Conservation (phyloP, 2,113 vertebrate genomes). For the Cinclus mexicanus region DNA sequence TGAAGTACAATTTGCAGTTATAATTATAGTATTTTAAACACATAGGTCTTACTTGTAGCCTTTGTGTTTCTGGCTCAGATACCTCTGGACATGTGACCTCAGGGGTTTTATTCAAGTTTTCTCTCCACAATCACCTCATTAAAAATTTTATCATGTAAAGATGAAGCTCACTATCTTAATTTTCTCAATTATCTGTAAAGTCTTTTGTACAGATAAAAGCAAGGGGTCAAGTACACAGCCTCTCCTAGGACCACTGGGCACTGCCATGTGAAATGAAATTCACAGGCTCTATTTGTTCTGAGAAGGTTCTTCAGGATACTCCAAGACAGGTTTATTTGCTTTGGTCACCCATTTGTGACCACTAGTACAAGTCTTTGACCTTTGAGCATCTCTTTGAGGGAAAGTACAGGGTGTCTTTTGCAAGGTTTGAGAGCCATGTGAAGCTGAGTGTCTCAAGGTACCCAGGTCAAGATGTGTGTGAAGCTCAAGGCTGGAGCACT, state of each 20-base stretch:
- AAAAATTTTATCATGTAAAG: neutral
- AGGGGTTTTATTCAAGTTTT: conserved; percentile 9
- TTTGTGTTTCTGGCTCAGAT: neutral
- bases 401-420: neutral
- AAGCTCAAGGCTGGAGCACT: neutral
- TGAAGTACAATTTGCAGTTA: conserved; percentile 33
- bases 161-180: neutral
- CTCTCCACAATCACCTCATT: conserved; percentile 26
- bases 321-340: neutral
- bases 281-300: neutral
- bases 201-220: neutral
- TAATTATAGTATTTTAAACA: conserved; percentile 39
- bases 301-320: neutral
- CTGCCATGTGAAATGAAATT: neutral
- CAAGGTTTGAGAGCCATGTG: neutral
- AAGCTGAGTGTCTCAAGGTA: neutral
- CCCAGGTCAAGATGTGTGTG: neutral
- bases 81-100: neutral
- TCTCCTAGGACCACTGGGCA: neutral
- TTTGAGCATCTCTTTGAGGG: neutral
- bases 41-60: neutral
- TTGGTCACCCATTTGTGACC: neutral
- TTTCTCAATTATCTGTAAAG: neutral
- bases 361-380: neutral
- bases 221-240: neutral